phyloP scores from a whole-genome alignment of 37 sponge, comb jelly and placozoan species.

The Agelas oroides region DNA sequence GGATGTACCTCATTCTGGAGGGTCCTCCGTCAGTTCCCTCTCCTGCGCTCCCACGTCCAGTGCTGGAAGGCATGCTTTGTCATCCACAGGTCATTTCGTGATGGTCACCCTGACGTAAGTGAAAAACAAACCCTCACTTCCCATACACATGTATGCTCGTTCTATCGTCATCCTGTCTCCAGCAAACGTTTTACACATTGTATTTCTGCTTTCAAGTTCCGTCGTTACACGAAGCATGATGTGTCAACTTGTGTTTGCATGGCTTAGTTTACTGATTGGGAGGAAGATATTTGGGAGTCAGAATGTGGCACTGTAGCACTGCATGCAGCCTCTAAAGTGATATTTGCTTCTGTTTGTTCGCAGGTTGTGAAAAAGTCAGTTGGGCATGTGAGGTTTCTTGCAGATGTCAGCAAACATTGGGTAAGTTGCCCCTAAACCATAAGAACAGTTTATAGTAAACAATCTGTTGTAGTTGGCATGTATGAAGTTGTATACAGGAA shows the following conservation, averaged over 20 bases:
- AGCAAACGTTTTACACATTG: too few species aligned
- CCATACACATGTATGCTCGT: not conserved
- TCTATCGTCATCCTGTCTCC: too few species aligned
- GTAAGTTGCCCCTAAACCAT: constrained; percentile 36
- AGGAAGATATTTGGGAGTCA: too few species aligned
- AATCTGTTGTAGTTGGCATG: not conserved
- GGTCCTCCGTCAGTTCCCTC: constrained; percentile 52
- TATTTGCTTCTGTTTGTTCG: not conserved
- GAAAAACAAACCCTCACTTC: too few species aligned
- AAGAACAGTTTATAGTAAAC: not conserved
- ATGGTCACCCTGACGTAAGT: constrained; percentile 85
- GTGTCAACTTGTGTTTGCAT: too few species aligned
- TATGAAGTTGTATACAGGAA: too few species aligned
- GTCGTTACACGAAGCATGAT: too few species aligned
- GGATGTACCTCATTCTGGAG: constrained; percentile 82
- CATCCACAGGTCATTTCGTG: constrained; percentile 80
- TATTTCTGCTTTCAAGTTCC: too few species aligned
- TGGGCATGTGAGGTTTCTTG: constrained; percentile 20
- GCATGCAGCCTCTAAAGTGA: too few species aligned
- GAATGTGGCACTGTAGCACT: too few species aligned
- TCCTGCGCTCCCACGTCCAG: constrained; percentile 42
- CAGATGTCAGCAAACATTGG: constrained; percentile 82
- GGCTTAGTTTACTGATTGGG: too few species aligned
- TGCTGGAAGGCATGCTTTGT: constrained; percentile 92
- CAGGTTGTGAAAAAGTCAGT: constrained; percentile 65